phyloP scores from a whole-genome alignment of 1,140 invertebrate species.

The Diabrotica virgifera region DNA sequence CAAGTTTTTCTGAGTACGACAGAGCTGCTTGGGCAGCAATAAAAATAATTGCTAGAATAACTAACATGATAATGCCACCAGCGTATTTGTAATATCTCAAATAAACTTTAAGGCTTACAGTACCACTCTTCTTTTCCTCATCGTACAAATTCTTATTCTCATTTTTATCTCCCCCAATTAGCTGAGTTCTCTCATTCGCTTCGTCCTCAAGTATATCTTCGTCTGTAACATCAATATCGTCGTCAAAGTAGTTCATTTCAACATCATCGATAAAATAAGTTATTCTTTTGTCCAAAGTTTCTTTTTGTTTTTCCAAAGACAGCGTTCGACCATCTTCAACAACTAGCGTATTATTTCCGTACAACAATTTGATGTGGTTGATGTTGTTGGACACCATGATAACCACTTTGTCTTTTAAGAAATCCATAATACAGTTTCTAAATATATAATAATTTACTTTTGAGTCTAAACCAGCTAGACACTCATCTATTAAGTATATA shows the following conservation, averaged over 20 bases:
- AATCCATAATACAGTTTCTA: conserved; percentile 65
- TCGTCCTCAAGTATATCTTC: conserved; percentile 5
- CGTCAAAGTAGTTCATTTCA: conserved; percentile 4
- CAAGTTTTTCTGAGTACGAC: conserved; percentile 30
- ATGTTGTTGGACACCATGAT: conserved; percentile 76
- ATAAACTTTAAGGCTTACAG: conserved; percentile 31
- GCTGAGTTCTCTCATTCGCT: conserved; percentile 19
- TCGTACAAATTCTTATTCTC: conserved; percentile 30
- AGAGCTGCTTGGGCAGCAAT: conserved; percentile 22
- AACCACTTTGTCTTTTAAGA: conserved; percentile 67
- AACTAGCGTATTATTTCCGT: conserved; percentile 25
- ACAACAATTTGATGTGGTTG: conserved; percentile 29
- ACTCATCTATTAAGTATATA: conserved; percentile 82
- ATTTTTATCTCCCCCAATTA: conserved; percentile 17
- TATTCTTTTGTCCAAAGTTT: conserved; percentile 28
- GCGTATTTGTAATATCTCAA: conserved; percentile 33
- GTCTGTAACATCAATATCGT: background rate
- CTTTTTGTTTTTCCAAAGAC: conserved; percentile 27
- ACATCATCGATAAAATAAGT: conserved; percentile 33
- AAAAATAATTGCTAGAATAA: conserved; percentile 25
- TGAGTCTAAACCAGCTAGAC: conserved; percentile 77
- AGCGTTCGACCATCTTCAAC: conserved; percentile 28
- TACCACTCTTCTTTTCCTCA: conserved; percentile 32
- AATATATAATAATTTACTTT: conserved; percentile 79
- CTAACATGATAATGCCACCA: conserved; percentile 29